Evolutionary conservation across 2,888 invertebrate genomes (phyloP), one percentile per base, ranked within the genome.

Genomic region (Tortrix viridana): DNA sequence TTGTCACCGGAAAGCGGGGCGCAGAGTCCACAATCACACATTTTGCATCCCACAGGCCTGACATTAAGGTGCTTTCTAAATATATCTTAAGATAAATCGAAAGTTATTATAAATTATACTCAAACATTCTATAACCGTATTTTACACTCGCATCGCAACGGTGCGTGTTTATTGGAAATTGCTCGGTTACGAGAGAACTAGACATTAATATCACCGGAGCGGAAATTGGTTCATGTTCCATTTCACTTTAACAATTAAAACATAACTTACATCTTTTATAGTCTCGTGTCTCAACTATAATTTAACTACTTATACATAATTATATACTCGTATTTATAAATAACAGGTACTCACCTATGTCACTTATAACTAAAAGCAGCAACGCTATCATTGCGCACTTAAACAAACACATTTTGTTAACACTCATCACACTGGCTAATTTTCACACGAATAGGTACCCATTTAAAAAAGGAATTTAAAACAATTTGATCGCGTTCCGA

Each of bases 371-470:
- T 52, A 82, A 65, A 18, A 83, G 59, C 12, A 81, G 68, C 46
- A 84, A 71, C 47, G 79, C 56, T 56, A 67, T 69, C 65, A 85
- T 67, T 71, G 77, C 75, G 73, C 71, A 77, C 61, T 80, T 77
- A 46, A 69, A 74, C 63, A 71, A 63, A 73, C 77, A 79, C 86
- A 86, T 86, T 75, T 74, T 79, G 63, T 67, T 65, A 43, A 44
- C 52, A 60, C 56, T 44, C 56, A 49, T 22, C 22, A 50, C 52
- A 61, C 53, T 49, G 61, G 56, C 19, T 53, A 55, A 44, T 26
- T 18, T 46, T 38, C 12, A 20, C 23, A 32, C 20, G 60, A 50
- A 54, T 54, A n/a, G n/a, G n/a, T n/a, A 18, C 9, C 22, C 19
- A 32, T 37, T 32, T 4, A 44, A 23, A 57, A 54, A 50, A 41